Conservation (phyloP, 2,888 invertebrate species). For the Nomada ruficornis region DNA sequence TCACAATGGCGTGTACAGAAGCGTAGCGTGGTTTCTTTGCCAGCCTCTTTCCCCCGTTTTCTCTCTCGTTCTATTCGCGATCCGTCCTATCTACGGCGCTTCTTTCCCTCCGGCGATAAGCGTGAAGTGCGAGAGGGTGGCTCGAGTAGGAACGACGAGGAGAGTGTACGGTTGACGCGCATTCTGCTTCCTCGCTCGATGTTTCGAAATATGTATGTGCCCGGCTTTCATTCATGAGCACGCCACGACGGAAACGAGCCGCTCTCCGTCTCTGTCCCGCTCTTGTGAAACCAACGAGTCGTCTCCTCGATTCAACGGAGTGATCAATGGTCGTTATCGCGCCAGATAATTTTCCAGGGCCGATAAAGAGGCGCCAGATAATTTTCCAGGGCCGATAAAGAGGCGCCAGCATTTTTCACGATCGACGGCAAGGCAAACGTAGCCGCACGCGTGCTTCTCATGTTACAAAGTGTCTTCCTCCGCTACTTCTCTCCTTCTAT, state of each 20-base stretch:
- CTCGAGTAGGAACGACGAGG: not conserved
- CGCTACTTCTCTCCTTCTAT: slow-evolving; percentile 11
- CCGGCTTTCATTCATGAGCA: slow-evolving; percentile 70
- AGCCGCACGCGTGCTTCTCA: slow-evolving; percentile 41
- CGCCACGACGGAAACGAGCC: slow-evolving; percentile 61
- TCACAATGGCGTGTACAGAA: not conserved
- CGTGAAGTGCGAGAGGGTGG: slow-evolving; percentile 33
- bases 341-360: slow-evolving; percentile 63
- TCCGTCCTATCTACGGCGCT: slow-evolving; percentile 27
- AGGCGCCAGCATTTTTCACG: slow-evolving; percentile 65
- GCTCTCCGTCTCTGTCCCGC: slow-evolving; percentile 24
- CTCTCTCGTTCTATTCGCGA: slow-evolving; percentile 19
- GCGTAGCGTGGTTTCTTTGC: slow-evolving; percentile 14
- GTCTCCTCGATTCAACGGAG: slow-evolving; percentile 63
- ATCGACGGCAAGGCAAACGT: slow-evolving; percentile 56
- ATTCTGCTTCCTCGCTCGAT: slow-evolving; percentile 56
- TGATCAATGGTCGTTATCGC: slow-evolving; percentile 69
- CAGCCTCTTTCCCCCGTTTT: slow-evolving; percentile 2
- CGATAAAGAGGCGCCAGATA: slow-evolving; percentile 67
- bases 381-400: slow-evolving; percentile 64
- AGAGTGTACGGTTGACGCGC: slow-evolving; percentile 38
- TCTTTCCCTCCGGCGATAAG: slow-evolving; percentile 58
- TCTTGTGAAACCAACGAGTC: slow-evolving; percentile 38
- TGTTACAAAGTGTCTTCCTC: slow-evolving; percentile 39
- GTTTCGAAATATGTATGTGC: slow-evolving; percentile 66